These are phyloP conservation scores for Philhelius pedissequus DNA, from an alignment of 2,888 invertebrate genomes.

Conservation along the genomic window DNA sequence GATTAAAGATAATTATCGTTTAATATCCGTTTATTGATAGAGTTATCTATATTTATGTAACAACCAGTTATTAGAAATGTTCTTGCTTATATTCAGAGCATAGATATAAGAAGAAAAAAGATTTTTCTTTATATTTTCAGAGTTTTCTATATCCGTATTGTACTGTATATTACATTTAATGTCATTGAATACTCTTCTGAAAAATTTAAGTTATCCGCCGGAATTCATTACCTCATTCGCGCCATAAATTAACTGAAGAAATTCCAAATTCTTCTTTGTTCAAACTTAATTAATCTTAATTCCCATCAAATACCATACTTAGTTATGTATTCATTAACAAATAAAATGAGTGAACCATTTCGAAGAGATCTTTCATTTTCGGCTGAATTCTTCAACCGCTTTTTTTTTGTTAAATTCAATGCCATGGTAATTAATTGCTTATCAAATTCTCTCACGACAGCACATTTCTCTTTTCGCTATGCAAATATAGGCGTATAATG, in stretches of 20 bases:
- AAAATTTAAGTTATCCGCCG: too few species aligned
- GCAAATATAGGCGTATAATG: neutral
- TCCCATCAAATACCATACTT: neutral
- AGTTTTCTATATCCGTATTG: too few species aligned
- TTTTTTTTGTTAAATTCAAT: neutral
- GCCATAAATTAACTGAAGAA: neutral
- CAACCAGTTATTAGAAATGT: too few species aligned
- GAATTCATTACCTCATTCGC: too few species aligned
- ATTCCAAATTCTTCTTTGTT: neutral
- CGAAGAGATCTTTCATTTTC: neutral
- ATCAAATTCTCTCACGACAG: neutral
- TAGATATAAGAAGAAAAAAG: too few species aligned
- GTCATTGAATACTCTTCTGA: neutral
- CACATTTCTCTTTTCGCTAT: neutral
- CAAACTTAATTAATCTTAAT: conserved; percentile 3
- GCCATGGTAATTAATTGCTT: neutral
- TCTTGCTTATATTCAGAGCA: too few species aligned
- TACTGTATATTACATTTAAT: neutral
- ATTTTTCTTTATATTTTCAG: too few species aligned
- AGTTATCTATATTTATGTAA: too few species aligned
- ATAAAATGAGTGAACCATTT: neutral
- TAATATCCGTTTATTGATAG: too few species aligned
- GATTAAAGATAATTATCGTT: too few species aligned
- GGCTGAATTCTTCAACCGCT: neutral
- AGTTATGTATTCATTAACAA: neutral